Conservation (phyloP, 2,888 invertebrate genomes). For the Temnothorax ravouxi region DNA sequence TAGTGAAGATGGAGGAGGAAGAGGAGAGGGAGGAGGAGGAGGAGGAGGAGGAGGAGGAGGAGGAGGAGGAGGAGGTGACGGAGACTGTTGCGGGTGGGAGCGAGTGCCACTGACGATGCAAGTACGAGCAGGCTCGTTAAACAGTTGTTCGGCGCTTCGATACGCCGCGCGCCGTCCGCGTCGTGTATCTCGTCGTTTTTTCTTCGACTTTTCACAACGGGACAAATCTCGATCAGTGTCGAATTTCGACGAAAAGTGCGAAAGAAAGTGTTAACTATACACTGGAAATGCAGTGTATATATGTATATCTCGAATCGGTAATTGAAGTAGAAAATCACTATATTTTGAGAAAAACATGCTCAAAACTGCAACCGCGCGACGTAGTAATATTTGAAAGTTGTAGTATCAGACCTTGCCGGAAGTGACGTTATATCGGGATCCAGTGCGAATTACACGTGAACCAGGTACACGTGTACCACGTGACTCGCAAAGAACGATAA, state of each 20-base stretch:
- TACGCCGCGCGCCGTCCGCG: slow-evolving; percentile 68
- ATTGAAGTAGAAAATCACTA: background rate
- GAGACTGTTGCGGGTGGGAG: slow-evolving; percentile 63
- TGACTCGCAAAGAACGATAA: background rate
- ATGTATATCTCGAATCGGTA: background rate
- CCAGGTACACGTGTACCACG: background rate
- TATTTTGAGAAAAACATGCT: background rate
- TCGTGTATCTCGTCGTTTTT: slow-evolving; percentile 69
- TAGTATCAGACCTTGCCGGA: background rate
- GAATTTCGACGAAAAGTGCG: slow-evolving; percentile 5
- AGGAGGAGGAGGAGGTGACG: slow-evolving; percentile 57
- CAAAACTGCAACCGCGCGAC: background rate
- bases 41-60: slow-evolving; percentile 58
- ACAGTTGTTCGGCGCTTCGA: slow-evolving; percentile 81
- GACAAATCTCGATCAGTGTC: slow-evolving; percentile 14
- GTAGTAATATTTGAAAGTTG: background rate
- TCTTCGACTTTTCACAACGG: background rate
- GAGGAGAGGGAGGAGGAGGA: slow-evolving; percentile 26
- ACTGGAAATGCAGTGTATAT: background rate
- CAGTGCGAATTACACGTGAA: background rate
- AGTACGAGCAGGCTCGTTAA: slow-evolving; percentile 75
- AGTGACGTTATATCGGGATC: background rate
- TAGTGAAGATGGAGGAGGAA: slow-evolving; percentile 55
- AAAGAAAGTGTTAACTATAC: background rate
- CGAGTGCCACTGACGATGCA: slow-evolving; percentile 77